Evolutionary conservation across 2,888 invertebrate genomes (phyloP).

Genomic region (Palloptera scutellata): DNA sequence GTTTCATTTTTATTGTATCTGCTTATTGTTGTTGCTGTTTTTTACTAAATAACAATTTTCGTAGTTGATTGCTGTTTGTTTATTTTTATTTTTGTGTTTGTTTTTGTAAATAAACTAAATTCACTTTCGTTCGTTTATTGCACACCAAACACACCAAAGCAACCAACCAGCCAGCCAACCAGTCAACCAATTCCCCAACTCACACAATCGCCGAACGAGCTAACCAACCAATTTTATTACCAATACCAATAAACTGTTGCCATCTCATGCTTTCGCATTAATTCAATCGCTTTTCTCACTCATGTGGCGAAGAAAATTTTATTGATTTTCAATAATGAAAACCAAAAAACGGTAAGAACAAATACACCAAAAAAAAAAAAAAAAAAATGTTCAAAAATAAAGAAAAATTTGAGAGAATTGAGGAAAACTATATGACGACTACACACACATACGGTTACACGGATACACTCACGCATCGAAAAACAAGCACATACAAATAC

Average conservation of each 20-base stretch:
- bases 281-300: not conserved
- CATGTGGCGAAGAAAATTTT: slow-evolving; percentile 31
- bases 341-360: no score
- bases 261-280: not conserved
- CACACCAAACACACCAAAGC: slow-evolving; percentile 5
- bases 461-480: no score
- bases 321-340: slow-evolving; percentile 49
- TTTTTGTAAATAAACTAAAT: not conserved
- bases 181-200: not conserved
- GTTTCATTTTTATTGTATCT: no score
- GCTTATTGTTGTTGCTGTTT: no score
- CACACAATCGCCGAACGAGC: not conserved
- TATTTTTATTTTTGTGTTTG: no score
- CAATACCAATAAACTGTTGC: not conserved
- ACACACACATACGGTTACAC: not conserved
- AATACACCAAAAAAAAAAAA: slow-evolving; percentile 13
- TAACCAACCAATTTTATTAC: not conserved
- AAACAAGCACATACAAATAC: slow-evolving; percentile 12
- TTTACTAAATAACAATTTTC: no score
- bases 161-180: not conserved
- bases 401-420: slow-evolving; percentile 20
- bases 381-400: slow-evolving; percentile 21
- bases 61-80: no score
- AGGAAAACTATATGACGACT: not conserved
- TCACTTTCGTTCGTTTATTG: slow-evolving; percentile 25